phyloP scores from a whole-genome alignment of 2,888 invertebrate species.

The Allophyes oxyacanthae region DNA sequence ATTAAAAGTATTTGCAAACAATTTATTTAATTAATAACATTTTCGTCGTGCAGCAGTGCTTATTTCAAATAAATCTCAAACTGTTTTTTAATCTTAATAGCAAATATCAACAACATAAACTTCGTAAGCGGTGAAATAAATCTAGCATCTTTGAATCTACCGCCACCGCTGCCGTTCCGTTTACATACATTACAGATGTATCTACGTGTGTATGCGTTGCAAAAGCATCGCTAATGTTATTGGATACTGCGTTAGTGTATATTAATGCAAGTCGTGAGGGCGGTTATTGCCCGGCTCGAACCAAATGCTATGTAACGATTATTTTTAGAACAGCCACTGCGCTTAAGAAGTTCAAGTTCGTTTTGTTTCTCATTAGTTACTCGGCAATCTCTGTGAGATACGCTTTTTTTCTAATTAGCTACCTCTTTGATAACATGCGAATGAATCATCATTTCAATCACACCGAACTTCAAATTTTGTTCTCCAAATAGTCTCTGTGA shows the following conservation, averaged over 20 bases:
- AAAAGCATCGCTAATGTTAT: constrained; percentile 51
- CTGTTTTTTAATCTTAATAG: constrained; percentile 19
- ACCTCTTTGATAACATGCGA: constrained; percentile 8
- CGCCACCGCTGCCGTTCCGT: constrained; percentile 47
- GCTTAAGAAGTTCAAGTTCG: constrained; percentile 78
- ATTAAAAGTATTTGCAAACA: too few species aligned
- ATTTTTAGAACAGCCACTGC: constrained; percentile 73
- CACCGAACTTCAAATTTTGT: constrained; percentile 18
- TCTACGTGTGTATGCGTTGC: constrained; percentile 44
- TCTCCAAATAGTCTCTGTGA: constrained; percentile 24
- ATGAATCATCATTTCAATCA: constrained; percentile 20
- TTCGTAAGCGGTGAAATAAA: constrained; percentile 22
- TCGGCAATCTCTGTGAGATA: constrained; percentile 29
- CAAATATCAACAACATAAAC: constrained; percentile 18
- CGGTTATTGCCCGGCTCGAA: constrained; percentile 49
- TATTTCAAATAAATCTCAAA: constrained; percentile 4
- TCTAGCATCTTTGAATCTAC: constrained; percentile 30
- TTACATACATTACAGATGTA: constrained; percentile 51
- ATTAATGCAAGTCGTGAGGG: constrained; percentile 51
- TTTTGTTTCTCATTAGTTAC: constrained; percentile 64
- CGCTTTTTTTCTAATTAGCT: constrained; percentile 11
- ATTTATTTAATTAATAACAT: constrained; percentile 5
- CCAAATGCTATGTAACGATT: constrained; percentile 62
- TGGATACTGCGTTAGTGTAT: constrained; percentile 48
- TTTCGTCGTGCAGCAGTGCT: constrained; percentile 9